Base-by-base conservation (phyloP, 2,797 vertebrate species). In the Agapornis canus region DNA sequence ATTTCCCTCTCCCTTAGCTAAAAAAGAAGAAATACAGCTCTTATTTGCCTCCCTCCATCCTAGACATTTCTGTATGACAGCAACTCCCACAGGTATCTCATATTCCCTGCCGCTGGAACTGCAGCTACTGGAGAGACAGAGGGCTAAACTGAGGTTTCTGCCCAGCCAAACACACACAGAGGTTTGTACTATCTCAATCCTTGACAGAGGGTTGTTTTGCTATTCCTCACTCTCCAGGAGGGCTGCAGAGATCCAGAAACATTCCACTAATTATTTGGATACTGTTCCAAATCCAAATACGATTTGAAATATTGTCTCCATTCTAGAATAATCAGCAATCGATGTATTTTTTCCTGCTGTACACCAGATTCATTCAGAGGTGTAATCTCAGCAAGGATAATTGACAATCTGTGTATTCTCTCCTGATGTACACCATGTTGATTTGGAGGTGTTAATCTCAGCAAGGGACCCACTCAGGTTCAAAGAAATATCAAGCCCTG, bases 241-340 rank as follows among this genome's bases (percentile, higher is more conserved):
- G 7, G 35, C 39, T 48, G 35, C 27, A 78, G 22, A 81, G 56
- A 91, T 63, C 42, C 68, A 76, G 86, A 82, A 95, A 92, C 80
- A 45, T 31, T 21, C 60, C 0, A 8, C 32, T 89, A 66, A 90
- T 90, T 92, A 87, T 72, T 15, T 35, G 31, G 29, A 78, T 54
- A 45, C 21, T 13, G 32, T 39, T 82, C 32, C 52, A 95, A 65
- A 59, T 47, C 25, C 11, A 86, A 95, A 82, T 2, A 16, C 39
- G 22, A 69, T 78, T 66, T 75, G 29, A 89, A 86, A 86, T 32
- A 32, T 3, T 65, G 29, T 26, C 25, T 48, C 39, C 1, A 0
- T 82, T 82, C 65, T 52, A 80, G 13, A 92, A 54, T 60, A 90
- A 93, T 2, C 90, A 19, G 35, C 68, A 61, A 39, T 37, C 29